Evolutionary conservation across 1,140 invertebrate genomes (phyloP).

Genomic region (Drosophila persimilis): DNA sequence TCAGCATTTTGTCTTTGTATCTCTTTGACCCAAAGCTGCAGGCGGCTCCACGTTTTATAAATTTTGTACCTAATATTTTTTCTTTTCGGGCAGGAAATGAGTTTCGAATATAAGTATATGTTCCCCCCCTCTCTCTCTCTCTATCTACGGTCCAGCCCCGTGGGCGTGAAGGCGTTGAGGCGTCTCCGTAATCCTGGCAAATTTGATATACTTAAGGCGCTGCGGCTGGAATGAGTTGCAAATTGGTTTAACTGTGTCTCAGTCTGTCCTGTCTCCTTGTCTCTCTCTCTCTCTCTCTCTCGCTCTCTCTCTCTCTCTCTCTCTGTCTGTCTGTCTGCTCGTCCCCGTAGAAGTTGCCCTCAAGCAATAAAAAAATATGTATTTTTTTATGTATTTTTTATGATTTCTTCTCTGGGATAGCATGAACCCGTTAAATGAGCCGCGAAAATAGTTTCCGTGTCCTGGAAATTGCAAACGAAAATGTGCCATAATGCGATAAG

Average conservation of each 20-base stretch:
- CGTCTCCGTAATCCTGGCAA: conserved; percentile 58
- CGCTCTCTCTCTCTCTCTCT: background rate
- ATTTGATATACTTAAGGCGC: conserved; percentile 62
- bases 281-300: background rate
- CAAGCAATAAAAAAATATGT: conserved; percentile 61
- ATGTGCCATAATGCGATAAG: conserved; percentile 36
- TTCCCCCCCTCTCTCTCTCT: background rate
- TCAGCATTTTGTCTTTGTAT: conserved; percentile 73
- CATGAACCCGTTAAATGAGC: conserved; percentile 72
- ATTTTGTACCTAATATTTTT: conserved; percentile 8
- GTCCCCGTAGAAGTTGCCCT: conserved; percentile 33
- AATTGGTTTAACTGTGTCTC: conserved; percentile 70
- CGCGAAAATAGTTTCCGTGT: conserved; percentile 81
- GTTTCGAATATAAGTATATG: conserved; percentile 45
- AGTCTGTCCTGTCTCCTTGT: conserved; percentile 13
- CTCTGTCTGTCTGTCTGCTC: conserved; percentile 32
- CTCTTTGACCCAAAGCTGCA: conserved; percentile 68
- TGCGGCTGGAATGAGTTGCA: conserved; percentile 38
- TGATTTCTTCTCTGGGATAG: conserved; percentile 38
- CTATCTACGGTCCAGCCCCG: conserved; percentile 24
- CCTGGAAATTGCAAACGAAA: conserved; percentile 59
- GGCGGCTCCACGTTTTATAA: conserved; percentile 47
- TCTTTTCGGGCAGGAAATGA: conserved; percentile 63
- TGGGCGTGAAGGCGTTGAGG: conserved; percentile 63
- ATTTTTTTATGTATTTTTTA: conserved; percentile 52